Conservation (phyloP, 2,113 vertebrate species). For the Protobothrops mucrosquamatus region DNA sequence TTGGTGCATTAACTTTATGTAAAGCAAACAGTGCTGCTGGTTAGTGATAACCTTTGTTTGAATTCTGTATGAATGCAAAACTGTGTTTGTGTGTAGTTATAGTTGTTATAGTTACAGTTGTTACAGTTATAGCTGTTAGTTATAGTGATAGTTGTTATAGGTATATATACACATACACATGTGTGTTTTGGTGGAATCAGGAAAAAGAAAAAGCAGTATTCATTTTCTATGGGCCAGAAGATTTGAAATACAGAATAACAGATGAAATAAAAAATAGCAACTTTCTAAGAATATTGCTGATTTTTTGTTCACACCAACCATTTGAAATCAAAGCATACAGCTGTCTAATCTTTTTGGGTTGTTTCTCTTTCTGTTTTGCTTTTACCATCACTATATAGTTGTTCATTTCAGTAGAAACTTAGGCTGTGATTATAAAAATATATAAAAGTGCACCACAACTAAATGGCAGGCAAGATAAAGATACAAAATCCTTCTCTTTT, state of each 20-base stretch:
- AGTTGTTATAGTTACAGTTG: not conserved
- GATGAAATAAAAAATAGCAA: not conserved
- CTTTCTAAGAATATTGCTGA: not conserved
- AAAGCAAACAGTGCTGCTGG: not conserved
- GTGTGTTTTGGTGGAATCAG: not conserved
- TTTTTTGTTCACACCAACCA: not conserved
- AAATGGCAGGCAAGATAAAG: not conserved
- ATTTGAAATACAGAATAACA: not conserved
- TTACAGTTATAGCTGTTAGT: not conserved
- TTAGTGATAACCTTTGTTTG: constrained; percentile 6
- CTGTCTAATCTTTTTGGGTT: not conserved
- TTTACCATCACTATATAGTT: not conserved
- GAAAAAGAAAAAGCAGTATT: not conserved
- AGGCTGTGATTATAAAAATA: not conserved
- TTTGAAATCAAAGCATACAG: not conserved
- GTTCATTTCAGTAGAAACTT: not conserved
- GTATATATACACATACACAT: not conserved
- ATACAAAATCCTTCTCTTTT: not conserved
- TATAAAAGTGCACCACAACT: not conserved
- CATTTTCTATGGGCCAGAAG: not conserved
- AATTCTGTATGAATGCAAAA: not conserved
- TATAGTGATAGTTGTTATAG: not conserved
- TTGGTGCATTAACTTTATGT: not conserved
- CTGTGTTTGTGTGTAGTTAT: not conserved
- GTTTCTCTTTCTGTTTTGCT: not conserved